Percentiles rank a stretch among this genome's conserved stretches.
Conservation (phyloP, 2,113 vertebrate species). For the Plestiodon gilberti region DNA sequence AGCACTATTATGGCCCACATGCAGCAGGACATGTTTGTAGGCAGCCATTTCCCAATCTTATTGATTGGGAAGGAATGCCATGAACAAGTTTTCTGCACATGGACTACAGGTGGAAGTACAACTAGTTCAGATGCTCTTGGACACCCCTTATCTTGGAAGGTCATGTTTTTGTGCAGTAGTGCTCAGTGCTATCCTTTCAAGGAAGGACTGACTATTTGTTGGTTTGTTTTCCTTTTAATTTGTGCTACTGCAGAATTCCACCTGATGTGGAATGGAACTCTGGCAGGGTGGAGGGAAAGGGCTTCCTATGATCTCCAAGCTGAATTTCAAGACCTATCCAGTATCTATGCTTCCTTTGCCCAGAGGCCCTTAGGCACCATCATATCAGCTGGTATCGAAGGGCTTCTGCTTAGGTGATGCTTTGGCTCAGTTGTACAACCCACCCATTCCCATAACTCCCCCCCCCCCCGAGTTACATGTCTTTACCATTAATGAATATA, state of each 20-base stretch:
- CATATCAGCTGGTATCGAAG: background rate
- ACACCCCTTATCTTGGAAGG: background rate
- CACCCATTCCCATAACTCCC: too few relatives aligned
- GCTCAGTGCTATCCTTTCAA: constrained; percentile 1
- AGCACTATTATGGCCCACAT: background rate
- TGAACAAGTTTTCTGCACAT: background rate
- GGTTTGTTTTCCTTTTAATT: background rate
- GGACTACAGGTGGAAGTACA: background rate
- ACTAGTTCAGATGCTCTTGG: background rate
- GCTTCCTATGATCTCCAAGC: background rate
- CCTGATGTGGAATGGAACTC: background rate
- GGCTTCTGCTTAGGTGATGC: background rate
- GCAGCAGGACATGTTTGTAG: background rate
- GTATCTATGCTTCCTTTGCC: background rate
- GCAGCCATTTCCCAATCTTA: background rate
- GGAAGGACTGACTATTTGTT: background rate
- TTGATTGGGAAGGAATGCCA: background rate
- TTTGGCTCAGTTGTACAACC: background rate
- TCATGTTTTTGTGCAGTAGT: background rate
- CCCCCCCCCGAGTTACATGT: too few relatives aligned
- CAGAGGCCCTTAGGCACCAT: background rate
- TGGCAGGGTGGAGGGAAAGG: background rate
- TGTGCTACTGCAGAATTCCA: background rate
- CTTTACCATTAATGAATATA: too few relatives aligned
- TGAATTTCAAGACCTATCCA: too few relatives aligned